These are phyloP conservation scores for Caenorhabditis zanzibari DNA, from an alignment of 2,888 invertebrate species.

Conservation along the genomic window DNA sequence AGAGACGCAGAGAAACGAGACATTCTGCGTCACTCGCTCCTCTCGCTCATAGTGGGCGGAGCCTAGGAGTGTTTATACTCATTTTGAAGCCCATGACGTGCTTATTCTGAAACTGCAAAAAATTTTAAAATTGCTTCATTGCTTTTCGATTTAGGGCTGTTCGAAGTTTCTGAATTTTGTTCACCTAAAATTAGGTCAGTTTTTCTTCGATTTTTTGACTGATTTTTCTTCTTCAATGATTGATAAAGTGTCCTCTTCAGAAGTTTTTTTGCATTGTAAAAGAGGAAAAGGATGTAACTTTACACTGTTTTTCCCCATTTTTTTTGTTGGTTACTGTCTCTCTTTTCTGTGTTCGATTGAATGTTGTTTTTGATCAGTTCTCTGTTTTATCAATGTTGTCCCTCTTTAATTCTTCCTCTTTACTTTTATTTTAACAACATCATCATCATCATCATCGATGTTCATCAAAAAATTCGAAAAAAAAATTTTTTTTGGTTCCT, in stretches of 20 bases:
- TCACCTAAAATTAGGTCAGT: no score
- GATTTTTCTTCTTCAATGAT: background rate
- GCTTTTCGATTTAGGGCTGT: no score
- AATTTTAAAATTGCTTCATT: no score
- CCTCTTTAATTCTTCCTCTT: no score
- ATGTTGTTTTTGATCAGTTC: slow-evolving; percentile 7
- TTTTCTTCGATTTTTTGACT: no score
- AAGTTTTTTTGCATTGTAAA: background rate
- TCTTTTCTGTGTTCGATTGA: background rate
- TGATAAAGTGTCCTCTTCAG: background rate
- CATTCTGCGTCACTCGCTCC: background rate
- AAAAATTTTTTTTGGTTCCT: slow-evolving; percentile 6
- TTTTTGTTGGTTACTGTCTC: background rate
- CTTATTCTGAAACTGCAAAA: background rate
- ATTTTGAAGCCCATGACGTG: background rate
- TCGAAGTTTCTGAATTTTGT: no score
- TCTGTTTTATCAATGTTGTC: background rate
- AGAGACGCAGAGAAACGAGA: background rate
- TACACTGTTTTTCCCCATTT: slow-evolving; percentile 27
- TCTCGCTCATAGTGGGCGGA: background rate
- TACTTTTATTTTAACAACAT: no score
- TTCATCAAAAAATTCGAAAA: background rate
- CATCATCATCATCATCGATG: background rate
- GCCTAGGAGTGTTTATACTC: background rate
- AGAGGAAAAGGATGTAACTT: background rate